Percentiles rank a stretch among this genome's conserved stretches.
phyloP scores from a whole-genome alignment of 2,888 invertebrate genomes.

The Glyphotaelius pellucidus region DNA sequence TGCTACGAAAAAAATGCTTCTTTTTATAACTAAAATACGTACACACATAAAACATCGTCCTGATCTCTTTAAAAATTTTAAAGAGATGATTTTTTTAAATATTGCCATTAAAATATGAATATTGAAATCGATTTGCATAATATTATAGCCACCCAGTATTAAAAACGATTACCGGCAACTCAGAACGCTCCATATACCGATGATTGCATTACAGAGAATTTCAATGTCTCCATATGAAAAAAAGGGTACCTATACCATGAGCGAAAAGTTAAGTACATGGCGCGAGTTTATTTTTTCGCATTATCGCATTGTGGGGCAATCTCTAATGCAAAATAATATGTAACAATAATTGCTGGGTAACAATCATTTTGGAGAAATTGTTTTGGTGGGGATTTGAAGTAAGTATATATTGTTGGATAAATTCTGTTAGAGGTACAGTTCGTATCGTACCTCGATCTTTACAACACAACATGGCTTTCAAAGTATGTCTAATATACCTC shows the following conservation, averaged over 20 bases:
- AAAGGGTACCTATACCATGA: background rate
- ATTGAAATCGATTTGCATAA: background rate
- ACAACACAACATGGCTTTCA: conserved; percentile 53
- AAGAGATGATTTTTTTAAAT: background rate
- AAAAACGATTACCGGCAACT: conserved; percentile 9
- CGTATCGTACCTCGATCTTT: background rate
- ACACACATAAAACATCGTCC: background rate
- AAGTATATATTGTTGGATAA: conserved; percentile 35
- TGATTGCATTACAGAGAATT: conserved; percentile 30
- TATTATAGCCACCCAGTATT: conserved; percentile 4
- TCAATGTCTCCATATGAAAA: conserved; percentile 46
- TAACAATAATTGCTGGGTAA: conserved; percentile 36
- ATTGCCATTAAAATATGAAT: background rate
- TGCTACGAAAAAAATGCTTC: background rate
- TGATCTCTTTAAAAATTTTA: background rate
- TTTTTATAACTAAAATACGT: background rate
- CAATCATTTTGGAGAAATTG: background rate
- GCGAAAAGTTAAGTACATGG: background rate
- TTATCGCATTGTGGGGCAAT: conserved; percentile 32
- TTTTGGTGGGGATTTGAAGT: conserved; percentile 11
- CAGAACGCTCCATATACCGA: background rate
- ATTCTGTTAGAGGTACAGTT: conserved; percentile 41
- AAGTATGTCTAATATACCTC: conserved; percentile 48
- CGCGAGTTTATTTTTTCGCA: conserved; percentile 9
- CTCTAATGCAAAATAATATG: conserved; percentile 33